Evolutionary conservation across 1,140 invertebrate genomes (phyloP).

Genomic region (Drosophila santomea): DNA sequence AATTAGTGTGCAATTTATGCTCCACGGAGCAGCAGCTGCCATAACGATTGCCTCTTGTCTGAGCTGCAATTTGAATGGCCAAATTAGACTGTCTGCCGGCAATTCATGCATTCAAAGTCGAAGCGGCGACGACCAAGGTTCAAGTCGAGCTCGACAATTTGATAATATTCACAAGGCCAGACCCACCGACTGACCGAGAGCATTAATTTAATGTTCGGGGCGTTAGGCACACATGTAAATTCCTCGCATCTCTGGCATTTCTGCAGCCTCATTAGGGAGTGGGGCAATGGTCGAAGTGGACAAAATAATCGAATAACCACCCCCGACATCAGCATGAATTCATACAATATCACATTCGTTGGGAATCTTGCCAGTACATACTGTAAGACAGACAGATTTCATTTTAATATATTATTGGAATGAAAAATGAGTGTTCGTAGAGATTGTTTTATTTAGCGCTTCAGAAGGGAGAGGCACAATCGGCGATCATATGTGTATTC

Average conservation of each 20-base stretch:
- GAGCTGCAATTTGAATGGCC: slow-evolving; percentile 72
- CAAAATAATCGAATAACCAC: slow-evolving; percentile 13
- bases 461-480: no score
- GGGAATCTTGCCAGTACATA: slow-evolving; percentile 17
- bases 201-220: slow-evolving; percentile 69
- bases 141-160: slow-evolving; percentile 44
- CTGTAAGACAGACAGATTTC: background rate
- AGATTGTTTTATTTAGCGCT: no score
- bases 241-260: slow-evolving; percentile 35
- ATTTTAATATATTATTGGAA: background rate
- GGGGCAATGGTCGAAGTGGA: slow-evolving; percentile 1
- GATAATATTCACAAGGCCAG: slow-evolving; percentile 46
- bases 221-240: slow-evolving; percentile 68
- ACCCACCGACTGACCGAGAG: slow-evolving; percentile 20
- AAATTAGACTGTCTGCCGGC: slow-evolving; percentile 59
- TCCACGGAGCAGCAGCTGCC: slow-evolving; percentile 50
- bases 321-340: slow-evolving; percentile 10
- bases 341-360: slow-evolving; percentile 51
- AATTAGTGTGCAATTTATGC: slow-evolving; percentile 82
- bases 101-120: slow-evolving; percentile 62
- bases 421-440: background rate
- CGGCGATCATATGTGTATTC: no score
- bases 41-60: slow-evolving; percentile 65
- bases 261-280: slow-evolving; percentile 44
- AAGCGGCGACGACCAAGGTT: slow-evolving; percentile 10